A percentile compares a stretch with the other conserved stretches of the same genome.
Conservation (phyloP, 2,113 vertebrate species). For the Xyliphius kryptos region DNA sequence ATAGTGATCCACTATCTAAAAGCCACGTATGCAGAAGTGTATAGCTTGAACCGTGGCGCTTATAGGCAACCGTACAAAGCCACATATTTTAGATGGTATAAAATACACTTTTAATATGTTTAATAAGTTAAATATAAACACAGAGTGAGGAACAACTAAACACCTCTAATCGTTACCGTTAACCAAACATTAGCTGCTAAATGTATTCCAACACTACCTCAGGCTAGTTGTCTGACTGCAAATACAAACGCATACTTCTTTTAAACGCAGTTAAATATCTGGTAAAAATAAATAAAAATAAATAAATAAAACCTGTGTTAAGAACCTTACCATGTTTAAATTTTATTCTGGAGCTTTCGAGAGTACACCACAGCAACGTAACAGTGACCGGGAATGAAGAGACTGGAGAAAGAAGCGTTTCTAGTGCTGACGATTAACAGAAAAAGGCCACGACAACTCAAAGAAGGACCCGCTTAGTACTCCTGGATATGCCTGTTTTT, state of each 20-base stretch:
- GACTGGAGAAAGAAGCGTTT: background rate
- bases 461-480: conserved; percentile 48
- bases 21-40: conserved; percentile 28
- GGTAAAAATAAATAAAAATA: too few species aligned
- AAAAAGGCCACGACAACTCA: conserved; percentile 70
- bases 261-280: background rate
- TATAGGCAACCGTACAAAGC: too few species aligned
- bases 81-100: too few species aligned
- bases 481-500: conserved; percentile 49
- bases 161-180: too few species aligned
- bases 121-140: too few species aligned
- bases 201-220: too few species aligned
- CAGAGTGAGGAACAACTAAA: too few species aligned
- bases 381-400: background rate
- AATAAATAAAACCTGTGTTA: too few species aligned
- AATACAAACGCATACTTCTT: background rate
- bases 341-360: background rate
- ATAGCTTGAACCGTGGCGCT: too few species aligned
- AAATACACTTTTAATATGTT: too few species aligned
- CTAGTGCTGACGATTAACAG: conserved; percentile 57
- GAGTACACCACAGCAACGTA: background rate
- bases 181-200: too few species aligned
- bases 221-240: too few species aligned
- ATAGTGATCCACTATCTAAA: background rate
- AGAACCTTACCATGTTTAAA: conserved; percentile 55